Conservation (phyloP, 2,113 vertebrate genomes). For the Sapajus apella region DNA sequence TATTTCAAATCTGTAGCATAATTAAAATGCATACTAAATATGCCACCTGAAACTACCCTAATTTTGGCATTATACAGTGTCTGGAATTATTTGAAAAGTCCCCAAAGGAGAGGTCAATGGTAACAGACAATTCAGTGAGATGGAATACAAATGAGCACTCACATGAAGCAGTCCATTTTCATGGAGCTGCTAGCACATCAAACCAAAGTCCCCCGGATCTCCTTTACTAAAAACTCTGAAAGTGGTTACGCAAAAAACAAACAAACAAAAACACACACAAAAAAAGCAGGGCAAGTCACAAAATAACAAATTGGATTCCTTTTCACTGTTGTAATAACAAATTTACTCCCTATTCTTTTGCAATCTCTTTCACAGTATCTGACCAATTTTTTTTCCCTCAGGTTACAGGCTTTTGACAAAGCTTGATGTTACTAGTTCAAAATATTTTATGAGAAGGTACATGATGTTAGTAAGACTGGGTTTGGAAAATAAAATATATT, state of each 20-base stretch:
- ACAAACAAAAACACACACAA: no score
- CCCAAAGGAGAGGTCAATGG: background rate
- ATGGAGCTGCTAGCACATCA: background rate
- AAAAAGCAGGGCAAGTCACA: background rate
- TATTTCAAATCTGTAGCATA: background rate
- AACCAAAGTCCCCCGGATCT: background rate
- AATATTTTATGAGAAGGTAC: background rate
- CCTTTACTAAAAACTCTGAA: background rate
- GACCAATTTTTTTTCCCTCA: background rate
- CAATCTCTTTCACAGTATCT: background rate
- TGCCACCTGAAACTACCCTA: background rate
- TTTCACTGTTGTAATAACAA: background rate
- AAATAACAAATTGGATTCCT: background rate
- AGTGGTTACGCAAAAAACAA: background rate
- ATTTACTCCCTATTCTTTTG: background rate
- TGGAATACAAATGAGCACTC: background rate
- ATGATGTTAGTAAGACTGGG: background rate
- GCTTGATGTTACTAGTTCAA: background rate
- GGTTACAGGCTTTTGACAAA: background rate
- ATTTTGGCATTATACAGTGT: background rate
- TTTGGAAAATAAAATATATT: slow-evolving; percentile 30
- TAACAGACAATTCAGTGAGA: background rate
- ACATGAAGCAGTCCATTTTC: background rate
- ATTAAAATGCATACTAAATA: background rate
- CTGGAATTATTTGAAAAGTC: background rate